These are phyloP conservation scores for Melipona bicolor DNA, from an alignment of 2,888 invertebrate species.

Conservation along the genomic window DNA sequence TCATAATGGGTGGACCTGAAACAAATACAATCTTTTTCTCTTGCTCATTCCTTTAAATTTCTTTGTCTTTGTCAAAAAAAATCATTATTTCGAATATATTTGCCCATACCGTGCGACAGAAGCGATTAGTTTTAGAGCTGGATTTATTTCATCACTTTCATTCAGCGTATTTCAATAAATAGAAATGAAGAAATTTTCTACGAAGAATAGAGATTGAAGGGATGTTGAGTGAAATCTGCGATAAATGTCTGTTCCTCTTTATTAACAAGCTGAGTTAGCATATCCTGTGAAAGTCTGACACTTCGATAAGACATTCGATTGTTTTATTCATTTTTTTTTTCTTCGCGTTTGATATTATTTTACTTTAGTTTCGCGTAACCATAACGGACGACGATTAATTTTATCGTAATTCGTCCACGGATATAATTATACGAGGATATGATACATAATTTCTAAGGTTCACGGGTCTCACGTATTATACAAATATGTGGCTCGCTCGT, in stretches of 20 bases:
- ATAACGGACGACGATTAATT: slow-evolving; percentile 40
- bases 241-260: slow-evolving; percentile 52
- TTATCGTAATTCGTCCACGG: slow-evolving; percentile 40
- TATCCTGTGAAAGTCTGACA: slow-evolving; percentile 54
- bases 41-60: not conserved
- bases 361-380: slow-evolving; percentile 31
- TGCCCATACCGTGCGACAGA: too few relatives aligned
- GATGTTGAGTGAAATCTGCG: not conserved
- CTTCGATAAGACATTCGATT: slow-evolving; percentile 51
- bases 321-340: slow-evolving; percentile 16
- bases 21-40: not conserved
- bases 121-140: too few relatives aligned
- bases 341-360: not conserved
- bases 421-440: slow-evolving; percentile 61
- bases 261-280: slow-evolving; percentile 59
- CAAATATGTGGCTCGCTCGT: slow-evolving; percentile 45
- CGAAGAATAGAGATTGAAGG: not conserved
- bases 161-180: too few relatives aligned
- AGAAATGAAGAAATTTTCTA: not conserved
- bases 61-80: not conserved
- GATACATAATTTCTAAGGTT: slow-evolving; percentile 60
- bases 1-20: slow-evolving; percentile 92
- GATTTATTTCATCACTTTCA: too few relatives aligned
- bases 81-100: not conserved
- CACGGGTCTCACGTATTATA: slow-evolving; percentile 42